Percentiles rank a stretch among this genome's conserved stretches.
phyloP scores from a whole-genome alignment of 1,140 invertebrate genomes.

The Lepidotrigona ventralis region DNA sequence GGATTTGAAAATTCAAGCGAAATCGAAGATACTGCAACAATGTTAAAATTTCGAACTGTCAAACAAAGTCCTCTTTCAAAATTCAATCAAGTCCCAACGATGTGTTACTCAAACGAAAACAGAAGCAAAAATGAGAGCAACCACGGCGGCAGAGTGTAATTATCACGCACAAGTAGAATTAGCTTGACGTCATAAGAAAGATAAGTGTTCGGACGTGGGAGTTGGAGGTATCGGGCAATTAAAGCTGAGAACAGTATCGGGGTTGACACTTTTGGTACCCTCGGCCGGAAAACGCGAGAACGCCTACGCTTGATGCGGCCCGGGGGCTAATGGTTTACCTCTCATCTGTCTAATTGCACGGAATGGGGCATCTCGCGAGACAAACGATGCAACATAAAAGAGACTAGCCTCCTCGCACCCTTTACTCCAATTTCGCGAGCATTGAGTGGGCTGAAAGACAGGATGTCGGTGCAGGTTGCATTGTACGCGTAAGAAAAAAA shows the following conservation, averaged over 20 bases:
- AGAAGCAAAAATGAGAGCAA: not conserved
- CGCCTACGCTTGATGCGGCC: constrained; percentile 31
- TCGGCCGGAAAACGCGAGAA: constrained; percentile 36
- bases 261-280: constrained; percentile 36
- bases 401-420: constrained; percentile 13
- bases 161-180: not conserved
- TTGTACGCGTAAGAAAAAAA: constrained; percentile 18
- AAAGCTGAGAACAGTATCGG: constrained; percentile 42
- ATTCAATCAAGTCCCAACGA: too few relatives aligned
- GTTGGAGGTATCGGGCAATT: constrained; percentile 20
- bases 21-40: too few relatives aligned
- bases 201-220: not conserved
- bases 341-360: constrained; percentile 69
- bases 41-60: not conserved
- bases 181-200: not conserved
- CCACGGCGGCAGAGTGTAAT: not conserved
- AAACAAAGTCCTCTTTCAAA: not conserved
- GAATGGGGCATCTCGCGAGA: constrained; percentile 67
- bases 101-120: not conserved
- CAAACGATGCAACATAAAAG: constrained; percentile 51
- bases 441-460: not conserved
- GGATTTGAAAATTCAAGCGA: too few relatives aligned
- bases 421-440: constrained; percentile 33
- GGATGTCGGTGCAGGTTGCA: constrained; percentile 16
- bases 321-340: constrained; percentile 59